Conservation (phyloP, 2,888 invertebrate species). For the Isotomurus palustris region DNA sequence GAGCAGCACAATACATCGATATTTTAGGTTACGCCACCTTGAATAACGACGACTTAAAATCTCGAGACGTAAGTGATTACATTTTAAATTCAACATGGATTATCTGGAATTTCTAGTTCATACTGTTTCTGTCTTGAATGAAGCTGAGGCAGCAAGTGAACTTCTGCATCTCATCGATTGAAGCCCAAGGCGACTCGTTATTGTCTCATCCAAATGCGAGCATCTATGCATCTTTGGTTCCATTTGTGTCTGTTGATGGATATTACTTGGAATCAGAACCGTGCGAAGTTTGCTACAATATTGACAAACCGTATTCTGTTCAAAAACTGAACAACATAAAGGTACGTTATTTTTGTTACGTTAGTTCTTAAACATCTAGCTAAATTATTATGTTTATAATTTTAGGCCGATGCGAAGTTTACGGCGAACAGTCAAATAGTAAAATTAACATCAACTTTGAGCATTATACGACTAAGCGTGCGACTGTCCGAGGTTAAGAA, state of each 20-base stretch:
- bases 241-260: constrained; percentile 92
- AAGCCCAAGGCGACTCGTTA: constrained; percentile 54
- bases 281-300: constrained; percentile 95
- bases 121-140: neutral
- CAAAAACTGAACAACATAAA: constrained; percentile 91
- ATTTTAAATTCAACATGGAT: neutral
- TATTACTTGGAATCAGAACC: constrained; percentile 96
- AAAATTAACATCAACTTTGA: constrained; percentile 90
- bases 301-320: constrained; percentile 84
- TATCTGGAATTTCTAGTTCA: neutral
- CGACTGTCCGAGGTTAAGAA: constrained; percentile 92
- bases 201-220: constrained; percentile 91
- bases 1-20: constrained; percentile 95
- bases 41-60: constrained; percentile 55
- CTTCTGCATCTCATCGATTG: constrained; percentile 42
- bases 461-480: constrained; percentile 87
- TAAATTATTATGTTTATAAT: neutral
- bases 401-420: constrained; percentile 83
- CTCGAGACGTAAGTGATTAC: constrained; percentile 39
- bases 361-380: neutral
- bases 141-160: constrained; percentile 53
- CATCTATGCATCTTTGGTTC: constrained; percentile 83
- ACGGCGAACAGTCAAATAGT: constrained; percentile 97
- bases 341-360: constrained; percentile 51
- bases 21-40: constrained; percentile 90